These are phyloP conservation scores for Lineus longissimus DNA, from an alignment of 1,140 invertebrate genomes.

Conservation along the genomic window DNA sequence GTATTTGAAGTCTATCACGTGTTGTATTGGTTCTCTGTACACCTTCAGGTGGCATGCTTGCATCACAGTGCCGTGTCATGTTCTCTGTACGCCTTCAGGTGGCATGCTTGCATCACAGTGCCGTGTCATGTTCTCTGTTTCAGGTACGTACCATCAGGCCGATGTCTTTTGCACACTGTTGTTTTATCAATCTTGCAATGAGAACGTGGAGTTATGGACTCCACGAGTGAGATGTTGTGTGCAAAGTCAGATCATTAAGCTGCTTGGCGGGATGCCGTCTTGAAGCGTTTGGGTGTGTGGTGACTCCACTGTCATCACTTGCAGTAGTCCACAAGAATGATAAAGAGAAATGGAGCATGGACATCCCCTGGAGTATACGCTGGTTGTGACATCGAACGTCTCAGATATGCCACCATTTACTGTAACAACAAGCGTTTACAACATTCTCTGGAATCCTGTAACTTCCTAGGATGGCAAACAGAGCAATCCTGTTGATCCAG, in stretches of 20 bases:
- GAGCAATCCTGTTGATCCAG: slow-evolving; percentile 13
- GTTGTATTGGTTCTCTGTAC: background rate
- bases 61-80: too few species aligned
- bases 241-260: background rate
- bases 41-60: background rate
- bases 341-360: background rate
- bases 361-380: background rate
- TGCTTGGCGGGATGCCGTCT: background rate
- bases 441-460: slow-evolving; percentile 19
- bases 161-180: background rate
- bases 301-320: too few species aligned
- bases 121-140: background rate
- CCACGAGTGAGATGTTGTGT: background rate
- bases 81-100: background rate
- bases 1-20: background rate
- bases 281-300: background rate
- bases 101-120: too few species aligned
- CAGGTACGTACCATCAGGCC: background rate
- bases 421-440: slow-evolving; percentile 10
- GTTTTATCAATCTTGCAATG: background rate
- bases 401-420: slow-evolving; percentile 12
- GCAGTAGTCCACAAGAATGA: background rate
- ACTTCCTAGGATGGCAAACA: slow-evolving; percentile 15
- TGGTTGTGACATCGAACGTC: slow-evolving; percentile 17
- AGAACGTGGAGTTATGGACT: background rate